phyloP scores from a whole-genome alignment of 2,797 vertebrate species.

The Falco peregrinus region DNA sequence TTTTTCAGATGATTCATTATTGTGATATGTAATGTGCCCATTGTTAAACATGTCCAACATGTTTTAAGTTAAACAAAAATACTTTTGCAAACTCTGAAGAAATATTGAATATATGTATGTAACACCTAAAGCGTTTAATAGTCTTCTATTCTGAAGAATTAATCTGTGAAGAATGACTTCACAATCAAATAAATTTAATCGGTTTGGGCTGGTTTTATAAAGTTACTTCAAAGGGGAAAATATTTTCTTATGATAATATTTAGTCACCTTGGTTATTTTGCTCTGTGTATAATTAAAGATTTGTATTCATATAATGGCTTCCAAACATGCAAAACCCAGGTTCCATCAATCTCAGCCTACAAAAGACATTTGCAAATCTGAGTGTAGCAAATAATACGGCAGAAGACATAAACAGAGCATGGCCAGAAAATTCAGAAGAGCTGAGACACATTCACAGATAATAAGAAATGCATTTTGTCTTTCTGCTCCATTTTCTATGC shows the following conservation, averaged over 20 bases:
- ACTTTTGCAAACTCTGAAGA: background rate
- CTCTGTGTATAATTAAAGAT: background rate
- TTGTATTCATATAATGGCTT: background rate
- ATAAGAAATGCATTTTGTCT: background rate
- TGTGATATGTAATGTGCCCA: accelerated
- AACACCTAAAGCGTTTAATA: background rate
- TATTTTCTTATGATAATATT: background rate
- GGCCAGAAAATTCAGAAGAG: background rate
- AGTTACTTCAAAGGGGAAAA: background rate
- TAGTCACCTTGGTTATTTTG: background rate
- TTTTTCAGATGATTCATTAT: background rate
- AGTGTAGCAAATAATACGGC: accelerated
- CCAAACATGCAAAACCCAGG: accelerated
- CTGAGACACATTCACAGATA: background rate
- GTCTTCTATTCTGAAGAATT: background rate
- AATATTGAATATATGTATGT: background rate
- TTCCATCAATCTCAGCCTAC: background rate
- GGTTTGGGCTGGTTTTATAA: background rate
- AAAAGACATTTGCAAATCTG: background rate
- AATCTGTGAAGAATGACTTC: background rate
- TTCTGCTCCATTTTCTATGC: background rate
- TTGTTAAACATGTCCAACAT: background rate
- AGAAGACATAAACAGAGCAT: background rate
- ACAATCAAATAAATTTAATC: background rate
- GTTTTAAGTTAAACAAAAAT: background rate